These are phyloP conservation scores for Garrulus glandarius DNA, from an alignment of 2,797 vertebrate species.

Conservation along the genomic window DNA sequence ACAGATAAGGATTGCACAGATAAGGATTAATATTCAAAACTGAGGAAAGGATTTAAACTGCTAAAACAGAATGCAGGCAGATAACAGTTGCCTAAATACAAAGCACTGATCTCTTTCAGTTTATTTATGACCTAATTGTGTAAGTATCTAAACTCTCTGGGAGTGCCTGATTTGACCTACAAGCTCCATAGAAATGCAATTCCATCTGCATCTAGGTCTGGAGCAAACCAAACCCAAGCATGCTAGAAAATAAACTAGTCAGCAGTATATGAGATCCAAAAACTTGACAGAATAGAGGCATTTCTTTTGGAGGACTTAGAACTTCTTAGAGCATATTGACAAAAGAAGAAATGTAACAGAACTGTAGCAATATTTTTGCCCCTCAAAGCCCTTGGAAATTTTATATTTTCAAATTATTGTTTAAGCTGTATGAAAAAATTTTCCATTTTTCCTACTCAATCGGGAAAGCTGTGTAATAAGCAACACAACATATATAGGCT, in stretches of 20 bases:
- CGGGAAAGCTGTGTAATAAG: background rate
- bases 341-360: background rate
- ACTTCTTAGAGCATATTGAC: background rate
- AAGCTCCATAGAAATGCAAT: background rate
- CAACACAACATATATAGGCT: background rate
- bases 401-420: background rate
- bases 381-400: background rate
- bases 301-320: background rate
- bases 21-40: background rate
- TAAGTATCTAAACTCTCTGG: background rate
- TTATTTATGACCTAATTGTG: background rate
- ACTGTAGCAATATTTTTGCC: background rate
- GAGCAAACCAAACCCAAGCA: background rate
- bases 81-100: background rate
- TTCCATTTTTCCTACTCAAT: background rate
- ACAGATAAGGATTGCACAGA: background rate
- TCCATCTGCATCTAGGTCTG: background rate
- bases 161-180: background rate
- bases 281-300: background rate
- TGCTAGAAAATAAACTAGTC: background rate
- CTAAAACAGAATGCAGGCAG: background rate
- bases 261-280: background rate
- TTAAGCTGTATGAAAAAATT: background rate
- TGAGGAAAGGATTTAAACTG: background rate
- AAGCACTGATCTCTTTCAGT: background rate